These are phyloP conservation scores for Anorthoa munda DNA, from an alignment of 2,888 invertebrate genomes.

Conservation along the genomic window DNA sequence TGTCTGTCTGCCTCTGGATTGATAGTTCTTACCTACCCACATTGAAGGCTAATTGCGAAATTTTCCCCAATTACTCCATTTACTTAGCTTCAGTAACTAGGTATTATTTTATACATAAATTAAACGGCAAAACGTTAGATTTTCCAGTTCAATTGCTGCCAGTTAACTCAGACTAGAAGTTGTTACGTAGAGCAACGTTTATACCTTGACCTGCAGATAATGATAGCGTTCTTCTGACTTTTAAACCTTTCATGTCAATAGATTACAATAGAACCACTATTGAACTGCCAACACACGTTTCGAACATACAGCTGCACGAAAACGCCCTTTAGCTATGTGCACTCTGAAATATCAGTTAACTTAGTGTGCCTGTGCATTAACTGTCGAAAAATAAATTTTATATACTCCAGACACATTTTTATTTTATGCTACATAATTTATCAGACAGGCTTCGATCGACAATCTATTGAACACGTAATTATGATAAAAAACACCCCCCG, in stretches of 20 bases:
- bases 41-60: slow-evolving; percentile 3
- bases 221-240: slow-evolving; percentile 65
- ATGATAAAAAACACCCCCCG: too few relatives aligned
- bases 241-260: slow-evolving; percentile 63
- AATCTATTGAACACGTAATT: too few relatives aligned
- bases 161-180: slow-evolving; percentile 40
- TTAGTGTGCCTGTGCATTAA: neutral
- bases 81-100: neutral
- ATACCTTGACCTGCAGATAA: slow-evolving; percentile 64
- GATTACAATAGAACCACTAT: slow-evolving; percentile 47
- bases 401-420: too few relatives aligned
- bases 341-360: slow-evolving; percentile 34
- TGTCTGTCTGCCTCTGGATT: neutral
- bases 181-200: slow-evolving; percentile 27
- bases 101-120: slow-evolving; percentile 19
- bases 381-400: neutral
- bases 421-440: too few relatives aligned
- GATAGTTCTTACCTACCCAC: neutral
- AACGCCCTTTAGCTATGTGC: slow-evolving; percentile 54
- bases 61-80: neutral
- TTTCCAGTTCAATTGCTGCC: slow-evolving; percentile 37
- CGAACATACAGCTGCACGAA: slow-evolving; percentile 68
- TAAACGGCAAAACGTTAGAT: slow-evolving; percentile 18
- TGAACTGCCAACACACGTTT: slow-evolving; percentile 65
- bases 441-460: too few relatives aligned